A percentile compares a stretch with the other conserved stretches of the same genome.
Conservation (phyloP, 92 coral and sea anemone species). For the Palythoa caribaeorum region DNA sequence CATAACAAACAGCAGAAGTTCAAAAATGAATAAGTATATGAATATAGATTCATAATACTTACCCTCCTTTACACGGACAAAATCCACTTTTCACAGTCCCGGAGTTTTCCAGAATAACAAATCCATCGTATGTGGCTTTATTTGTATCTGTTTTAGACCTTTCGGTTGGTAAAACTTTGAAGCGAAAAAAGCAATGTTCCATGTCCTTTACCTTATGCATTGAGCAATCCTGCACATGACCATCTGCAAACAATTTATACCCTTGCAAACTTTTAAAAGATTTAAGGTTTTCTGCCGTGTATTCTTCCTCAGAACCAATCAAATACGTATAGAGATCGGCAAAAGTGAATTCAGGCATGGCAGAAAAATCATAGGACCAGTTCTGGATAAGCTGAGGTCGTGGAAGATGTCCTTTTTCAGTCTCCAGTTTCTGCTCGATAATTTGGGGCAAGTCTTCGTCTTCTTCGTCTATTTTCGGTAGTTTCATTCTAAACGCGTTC, state of each 20-base stretch:
- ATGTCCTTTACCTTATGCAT: no score
- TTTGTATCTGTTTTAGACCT: no score
- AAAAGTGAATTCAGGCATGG: slow-evolving; percentile 43
- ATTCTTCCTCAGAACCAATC: slow-evolving; percentile 49
- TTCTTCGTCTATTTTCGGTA: slow-evolving; percentile 39
- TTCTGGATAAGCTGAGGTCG: slow-evolving; percentile 22
- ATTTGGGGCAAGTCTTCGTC: background rate
- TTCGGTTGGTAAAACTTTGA: no score
- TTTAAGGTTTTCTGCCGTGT: slow-evolving; percentile 41
- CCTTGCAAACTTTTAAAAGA: slow-evolving; percentile 42
- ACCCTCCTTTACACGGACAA: no score
- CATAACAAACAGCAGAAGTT: no score
- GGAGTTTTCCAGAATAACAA: no score
- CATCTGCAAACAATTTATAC: slow-evolving; percentile 49
- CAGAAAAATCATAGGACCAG: slow-evolving; percentile 46
- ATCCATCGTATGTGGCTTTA: no score
- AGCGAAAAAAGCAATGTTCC: no score
- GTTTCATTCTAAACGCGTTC: slow-evolving; percentile 38
- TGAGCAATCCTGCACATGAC: slow-evolving; percentile 19
- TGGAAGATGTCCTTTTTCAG: slow-evolving; percentile 40
- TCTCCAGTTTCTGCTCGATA: background rate
- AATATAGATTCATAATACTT: no score
- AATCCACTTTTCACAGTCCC: no score
- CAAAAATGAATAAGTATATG: no score
- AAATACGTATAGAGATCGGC: slow-evolving; percentile 43